Evolutionary conservation across 2,797 vertebrate species (phyloP).

Genomic region (Arctocebus calabarensis): DNA sequence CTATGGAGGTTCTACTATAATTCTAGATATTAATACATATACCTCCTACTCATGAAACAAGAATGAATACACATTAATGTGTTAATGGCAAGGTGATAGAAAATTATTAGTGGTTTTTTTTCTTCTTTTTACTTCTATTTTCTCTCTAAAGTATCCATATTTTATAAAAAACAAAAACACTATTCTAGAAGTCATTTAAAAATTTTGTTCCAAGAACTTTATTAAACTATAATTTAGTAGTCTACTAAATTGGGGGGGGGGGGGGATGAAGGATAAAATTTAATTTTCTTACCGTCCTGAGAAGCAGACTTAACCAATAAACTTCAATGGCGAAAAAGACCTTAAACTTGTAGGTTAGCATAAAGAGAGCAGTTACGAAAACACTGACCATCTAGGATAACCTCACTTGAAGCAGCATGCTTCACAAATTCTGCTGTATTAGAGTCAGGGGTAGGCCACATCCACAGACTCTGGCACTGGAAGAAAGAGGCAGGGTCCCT

Average conservation of each 20-base stretch:
- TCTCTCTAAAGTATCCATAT: neutral
- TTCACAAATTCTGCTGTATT: neutral
- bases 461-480: rapidly evolving
- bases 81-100: neutral
- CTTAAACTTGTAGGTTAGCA: neutral
- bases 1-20: neutral
- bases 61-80: neutral
- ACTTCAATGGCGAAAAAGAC: neutral
- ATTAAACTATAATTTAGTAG: neutral
- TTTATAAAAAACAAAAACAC: neutral
- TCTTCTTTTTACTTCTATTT: neutral
- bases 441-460: neutral
- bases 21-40: neutral
- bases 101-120: slow-evolving; percentile 7
- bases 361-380: neutral
- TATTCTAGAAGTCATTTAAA: neutral
- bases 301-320: neutral
- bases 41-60: neutral
- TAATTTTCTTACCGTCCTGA: neutral
- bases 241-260: neutral
- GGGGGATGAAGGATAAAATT: neutral
- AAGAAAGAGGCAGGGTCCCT: neutral
- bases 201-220: neutral
- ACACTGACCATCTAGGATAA: neutral
- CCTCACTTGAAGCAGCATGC: neutral